Base-by-base conservation (phyloP, 2,888 invertebrate species). In the Chymomyza amoena region DNA sequence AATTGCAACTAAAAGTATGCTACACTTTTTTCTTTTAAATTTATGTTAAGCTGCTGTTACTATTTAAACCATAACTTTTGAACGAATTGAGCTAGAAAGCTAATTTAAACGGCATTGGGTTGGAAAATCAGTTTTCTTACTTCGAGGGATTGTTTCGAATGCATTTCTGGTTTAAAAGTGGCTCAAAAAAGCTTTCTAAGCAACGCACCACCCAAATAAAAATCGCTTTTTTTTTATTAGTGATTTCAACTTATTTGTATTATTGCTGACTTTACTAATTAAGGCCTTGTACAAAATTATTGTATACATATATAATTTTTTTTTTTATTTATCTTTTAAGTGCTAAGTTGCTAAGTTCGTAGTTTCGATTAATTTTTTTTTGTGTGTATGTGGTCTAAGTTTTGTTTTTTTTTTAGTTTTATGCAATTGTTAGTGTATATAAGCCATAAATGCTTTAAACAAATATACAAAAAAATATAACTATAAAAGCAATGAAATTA, bases 251-350 rank as follows among this genome's bases (percentile, higher is more conserved):
- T 84, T 84, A 25, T 25, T 75, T 74, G 62, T 87, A 84, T 84
- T 87, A 85, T 87, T 87, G 83, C 88, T 84, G 83, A 87, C 88
- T 83, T 80, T 87, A 85, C 88, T 85, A 87, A 79, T 84, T 84
- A 84, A 84, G 84, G 84, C 88, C 87, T 88, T 84, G 84, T 84
- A 84, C 87, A 84, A 84, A 88, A 84, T 84, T 84, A 88, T 84
- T 86, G 84, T 81, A 80, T 86, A 45, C 3, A 45, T 45, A 13
- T 45, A 45, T 13, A 45, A 7, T 79, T 79, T 62, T 69, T 62
- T 69, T 63, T 64, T 18, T 18, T 6, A 54, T 54, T 57, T 28
- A 52, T 28, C 7, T 20, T 66, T 71, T 76, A 72, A 69, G 77
- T 87, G 84, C 86, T 84, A 84, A 80, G 52, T 18, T 54, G 52